These are phyloP conservation scores for Istiophorus platypterus DNA, from an alignment of 2,113 vertebrate species.

Conservation along the genomic window DNA sequence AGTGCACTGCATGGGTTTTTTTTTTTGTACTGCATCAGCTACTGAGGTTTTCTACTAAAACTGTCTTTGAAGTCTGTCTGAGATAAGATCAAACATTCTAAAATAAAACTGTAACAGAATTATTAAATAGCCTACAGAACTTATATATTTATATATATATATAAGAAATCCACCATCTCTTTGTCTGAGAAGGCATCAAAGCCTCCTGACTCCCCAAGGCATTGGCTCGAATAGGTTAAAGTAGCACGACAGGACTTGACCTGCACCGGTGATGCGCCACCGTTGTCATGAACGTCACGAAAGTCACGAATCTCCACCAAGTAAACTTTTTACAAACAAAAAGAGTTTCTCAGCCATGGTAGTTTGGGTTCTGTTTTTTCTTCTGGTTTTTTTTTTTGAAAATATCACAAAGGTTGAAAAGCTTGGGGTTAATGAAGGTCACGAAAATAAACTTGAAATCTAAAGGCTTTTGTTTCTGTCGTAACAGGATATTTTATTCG, in stretches of 20 bases:
- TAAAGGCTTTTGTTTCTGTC: not conserved
- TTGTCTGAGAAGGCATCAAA: conserved; percentile 59
- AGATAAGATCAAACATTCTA: conserved; percentile 80
- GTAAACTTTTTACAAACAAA: conserved; percentile 7
- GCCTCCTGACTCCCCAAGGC: conserved; percentile 33
- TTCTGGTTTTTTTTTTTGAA: no score
- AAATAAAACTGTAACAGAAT: conserved; percentile 68
- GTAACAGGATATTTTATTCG: conserved; percentile 1
- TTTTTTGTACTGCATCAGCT: conserved; percentile 50
- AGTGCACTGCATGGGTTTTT: not conserved
- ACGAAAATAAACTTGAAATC: not conserved
- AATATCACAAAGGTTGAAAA: not conserved
- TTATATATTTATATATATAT: no score
- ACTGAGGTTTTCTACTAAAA: conserved; percentile 46
- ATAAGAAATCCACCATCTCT: conserved; percentile 18
- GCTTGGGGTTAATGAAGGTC: not conserved
- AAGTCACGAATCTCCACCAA: not conserved
- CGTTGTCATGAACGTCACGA: conserved; percentile 12
- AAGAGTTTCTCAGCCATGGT: not conserved
- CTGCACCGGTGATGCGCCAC: conserved; percentile 17
- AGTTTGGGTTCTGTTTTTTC: no score
- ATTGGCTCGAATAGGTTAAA: conserved; percentile 23
- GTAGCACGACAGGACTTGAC: conserved; percentile 44
- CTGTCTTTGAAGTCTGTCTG: conserved; percentile 77
- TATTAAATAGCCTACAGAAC: conserved; percentile 50